These are phyloP conservation scores for Melanerpes formicivorus DNA, from an alignment of 2,113 vertebrate species.

Conservation along the genomic window DNA sequence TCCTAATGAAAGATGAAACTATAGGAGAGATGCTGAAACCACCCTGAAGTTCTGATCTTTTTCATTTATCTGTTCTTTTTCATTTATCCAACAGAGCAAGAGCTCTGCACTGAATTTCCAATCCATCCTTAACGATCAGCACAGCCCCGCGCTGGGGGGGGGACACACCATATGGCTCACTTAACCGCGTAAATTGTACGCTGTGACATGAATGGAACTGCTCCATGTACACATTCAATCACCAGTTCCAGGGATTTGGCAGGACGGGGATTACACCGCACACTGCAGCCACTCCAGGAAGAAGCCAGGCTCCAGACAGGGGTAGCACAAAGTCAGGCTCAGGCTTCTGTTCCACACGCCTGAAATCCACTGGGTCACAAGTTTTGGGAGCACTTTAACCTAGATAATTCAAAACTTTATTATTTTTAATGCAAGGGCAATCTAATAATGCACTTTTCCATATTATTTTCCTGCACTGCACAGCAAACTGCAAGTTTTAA, in stretches of 20 bases:
- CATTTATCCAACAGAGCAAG: background rate
- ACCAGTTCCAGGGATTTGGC: background rate
- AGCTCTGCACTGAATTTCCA: background rate
- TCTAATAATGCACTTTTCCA: background rate
- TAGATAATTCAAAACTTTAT: background rate
- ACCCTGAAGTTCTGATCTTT: background rate
- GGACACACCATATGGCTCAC: background rate
- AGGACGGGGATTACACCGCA: rapidly evolving
- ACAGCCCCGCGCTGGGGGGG: background rate
- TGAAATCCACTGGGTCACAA: background rate
- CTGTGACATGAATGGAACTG: background rate
- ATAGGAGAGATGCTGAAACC: rapidly evolving
- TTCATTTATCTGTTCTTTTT: background rate
- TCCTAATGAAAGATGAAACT: background rate
- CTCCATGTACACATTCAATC: background rate
- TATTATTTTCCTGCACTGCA: background rate
- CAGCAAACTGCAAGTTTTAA: background rate
- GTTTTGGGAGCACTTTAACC: background rate
- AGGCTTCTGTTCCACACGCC: rapidly evolving
- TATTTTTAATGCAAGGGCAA: rapidly evolving
- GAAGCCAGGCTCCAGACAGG: background rate
- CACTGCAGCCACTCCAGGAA: rapidly evolving
- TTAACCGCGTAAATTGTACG: rapidly evolving
- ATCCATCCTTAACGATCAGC: background rate
- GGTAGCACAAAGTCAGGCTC: background rate